Evolutionary conservation across 1,140 invertebrate species (phyloP), one percentile per base, ranked within the genome.

Genomic region (Panagrolaimus sp.): DNA sequence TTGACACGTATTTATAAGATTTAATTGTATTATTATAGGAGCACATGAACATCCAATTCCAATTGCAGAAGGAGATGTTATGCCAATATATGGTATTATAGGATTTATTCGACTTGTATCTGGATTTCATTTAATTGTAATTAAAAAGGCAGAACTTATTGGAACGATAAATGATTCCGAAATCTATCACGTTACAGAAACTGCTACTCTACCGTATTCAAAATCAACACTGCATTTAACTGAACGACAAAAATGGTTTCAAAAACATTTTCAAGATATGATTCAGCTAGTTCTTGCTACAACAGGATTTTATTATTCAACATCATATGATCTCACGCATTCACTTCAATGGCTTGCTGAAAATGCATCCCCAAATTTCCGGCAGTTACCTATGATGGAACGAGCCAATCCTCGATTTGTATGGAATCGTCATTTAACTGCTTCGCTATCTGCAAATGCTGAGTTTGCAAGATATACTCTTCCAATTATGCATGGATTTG

Each of bases 301-400:
- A 11, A 91, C 91, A 9, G 88, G 88, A 72, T 92, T 92, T 73
- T 96, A 96, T 84, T 96, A 92, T 85, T 95, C 92, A 42, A 90
- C 93, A 70, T 89, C 90, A 0, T 95, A 93, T 81, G 94, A 98
- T 85, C 82, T 98, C 20, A 95, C 91, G 44, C 92, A 96, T 82
- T 89, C 91, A 0, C 85, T 96, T 77, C 95, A 98, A 83, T 86
- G 92, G 63, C 85, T 96, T 23, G 63, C 71, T 44, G 89, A 93
- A 76, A 91, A 91, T 64, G 91, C 91, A n/a, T 88, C 89, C 16
- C 89, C 91, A 3, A 90, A 92, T 70, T 95, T 93, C 83, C 84
- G 89, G 65, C 87, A 89, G 82, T 89, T 89, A 82, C 78, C 82
- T 61, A 68, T 84, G 88, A 63, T 83, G 80, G 85, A 84, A 71